These are phyloP conservation scores for Dicycla oo DNA, from an alignment of 2,888 invertebrate genomes.

Conservation along the genomic window DNA sequence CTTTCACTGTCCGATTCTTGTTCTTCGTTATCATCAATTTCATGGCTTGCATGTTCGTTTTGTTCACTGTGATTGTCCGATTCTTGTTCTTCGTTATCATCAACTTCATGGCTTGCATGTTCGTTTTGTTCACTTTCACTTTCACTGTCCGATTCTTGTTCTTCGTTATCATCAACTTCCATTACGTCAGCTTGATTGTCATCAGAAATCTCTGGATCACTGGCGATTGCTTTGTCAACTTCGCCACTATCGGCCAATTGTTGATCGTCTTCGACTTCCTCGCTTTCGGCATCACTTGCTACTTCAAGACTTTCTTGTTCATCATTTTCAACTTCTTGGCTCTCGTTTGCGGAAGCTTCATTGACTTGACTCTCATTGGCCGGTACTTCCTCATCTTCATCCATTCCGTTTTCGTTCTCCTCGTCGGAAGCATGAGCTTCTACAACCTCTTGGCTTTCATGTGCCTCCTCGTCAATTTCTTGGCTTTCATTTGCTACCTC, in stretches of 20 bases:
- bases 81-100: too few species aligned
- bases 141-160: constrained; percentile 35
- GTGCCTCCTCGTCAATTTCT: constrained; percentile 22
- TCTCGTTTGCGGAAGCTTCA: constrained; percentile 41
- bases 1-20: too few species aligned
- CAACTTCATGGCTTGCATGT: constrained; percentile 19
- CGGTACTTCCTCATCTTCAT: constrained; percentile 29
- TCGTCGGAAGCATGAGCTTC: not conserved
- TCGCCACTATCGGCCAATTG: constrained; percentile 55
- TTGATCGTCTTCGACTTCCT: constrained; percentile 52
- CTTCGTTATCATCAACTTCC: constrained; percentile 51
- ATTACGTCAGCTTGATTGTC: constrained; percentile 48
- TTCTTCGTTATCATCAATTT: too few species aligned
- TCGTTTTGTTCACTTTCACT: constrained; percentile 23
- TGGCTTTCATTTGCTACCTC: constrained; percentile 7
- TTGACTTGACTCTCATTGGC: constrained; percentile 36
- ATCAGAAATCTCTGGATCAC: constrained; percentile 57
- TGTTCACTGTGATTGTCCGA: too few species aligned
- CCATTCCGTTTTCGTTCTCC: constrained; percentile 4
- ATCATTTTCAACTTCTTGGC: constrained; percentile 40
- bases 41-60: too few species aligned
- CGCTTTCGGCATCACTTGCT: constrained; percentile 38
- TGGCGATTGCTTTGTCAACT: constrained; percentile 42
- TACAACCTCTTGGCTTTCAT: constrained; percentile 24
- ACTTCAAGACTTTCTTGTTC: constrained; percentile 10